phyloP scores from a whole-genome alignment of 2,888 invertebrate genomes.

The Catonia carolina region DNA sequence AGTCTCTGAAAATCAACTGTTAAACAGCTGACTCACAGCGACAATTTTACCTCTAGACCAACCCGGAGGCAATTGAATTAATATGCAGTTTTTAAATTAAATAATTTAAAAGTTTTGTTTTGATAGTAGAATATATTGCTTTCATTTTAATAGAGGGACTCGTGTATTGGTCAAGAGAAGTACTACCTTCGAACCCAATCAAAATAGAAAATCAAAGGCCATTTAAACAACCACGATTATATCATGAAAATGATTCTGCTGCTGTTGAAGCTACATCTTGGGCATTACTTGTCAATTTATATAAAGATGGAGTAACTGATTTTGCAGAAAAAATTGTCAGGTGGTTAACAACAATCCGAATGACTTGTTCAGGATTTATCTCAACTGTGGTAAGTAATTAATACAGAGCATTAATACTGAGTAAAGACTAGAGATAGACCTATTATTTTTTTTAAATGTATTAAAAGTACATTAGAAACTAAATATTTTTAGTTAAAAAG shows the following conservation, averaged over 20 bases:
- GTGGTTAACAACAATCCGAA: slow-evolving; percentile 44
- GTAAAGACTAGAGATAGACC: no score
- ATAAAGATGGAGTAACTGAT: slow-evolving; percentile 41
- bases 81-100: no score
- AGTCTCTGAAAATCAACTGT: no score
- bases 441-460: no score
- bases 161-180: slow-evolving; percentile 43
- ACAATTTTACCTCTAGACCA: no score
- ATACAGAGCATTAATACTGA: no score
- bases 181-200: slow-evolving; percentile 36
- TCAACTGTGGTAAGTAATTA: slow-evolving; percentile 40
- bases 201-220: slow-evolving; percentile 43
- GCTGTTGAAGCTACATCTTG: slow-evolving; percentile 50
- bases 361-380: slow-evolving; percentile 43
- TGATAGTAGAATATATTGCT: no score
- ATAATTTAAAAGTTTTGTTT: no score
- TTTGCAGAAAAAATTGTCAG: slow-evolving; percentile 42
- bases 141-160: slow-evolving; percentile 40
- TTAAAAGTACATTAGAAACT: no score
- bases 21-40: no score
- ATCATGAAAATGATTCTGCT: slow-evolving; percentile 45
- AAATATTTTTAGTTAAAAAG: no score
- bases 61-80: no score
- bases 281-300: slow-evolving; percentile 46
- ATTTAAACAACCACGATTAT: slow-evolving; percentile 42